Evolutionary conservation across 2,113 vertebrate species (phyloP), one percentile per base, ranked within the genome.

Genomic region (Rutilus rutilus): DNA sequence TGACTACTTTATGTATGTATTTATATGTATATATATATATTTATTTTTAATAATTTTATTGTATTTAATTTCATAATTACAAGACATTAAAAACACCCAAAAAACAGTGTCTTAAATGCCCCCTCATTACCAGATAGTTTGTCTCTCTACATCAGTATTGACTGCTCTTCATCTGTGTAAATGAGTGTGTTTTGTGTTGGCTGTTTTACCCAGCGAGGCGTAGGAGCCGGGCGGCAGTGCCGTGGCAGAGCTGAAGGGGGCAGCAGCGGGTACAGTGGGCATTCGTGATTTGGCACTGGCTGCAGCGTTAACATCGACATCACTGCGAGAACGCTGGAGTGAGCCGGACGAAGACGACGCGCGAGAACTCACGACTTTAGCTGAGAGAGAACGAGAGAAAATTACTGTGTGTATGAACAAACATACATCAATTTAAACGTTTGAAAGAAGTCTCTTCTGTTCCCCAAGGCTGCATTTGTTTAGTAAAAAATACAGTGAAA

Each of bases 271-370:
- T 0, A 97, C 96, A 78, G 97, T 92, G 0, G 92, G 86, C 94
- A 94, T 93, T 75, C 97, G 94, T 0, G 95, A 96, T 90, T 97
- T 97, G 0, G 97, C 96, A 0, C 94, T 94, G 0, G 96, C 93
- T 0, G 96, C 97, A 0, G 97, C 97, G 2, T 97, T 98, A 9
- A 99, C 97, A 0, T 99, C 97, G 0, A 99, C 96, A 87, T 99
- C 97, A 0, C 97, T 98, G 78, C 97, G 96, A 6, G 98, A 99
- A 0, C 98, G 96, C 85, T 98, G 97, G 19, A 99, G 94, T 6
- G 95, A 93, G 33, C 94, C 93, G 0, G 95, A 93, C 3, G 95
- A 77, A 21, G 89, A 83, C 0, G 93, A 85, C 85, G 93, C 94
- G 85, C 93, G 90, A 82, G 94, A 88, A 15, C 94, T 84, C 64